phyloP scores from a whole-genome alignment of 2,113 vertebrate species.

The Rhegmatorhina hoffmannsi region DNA sequence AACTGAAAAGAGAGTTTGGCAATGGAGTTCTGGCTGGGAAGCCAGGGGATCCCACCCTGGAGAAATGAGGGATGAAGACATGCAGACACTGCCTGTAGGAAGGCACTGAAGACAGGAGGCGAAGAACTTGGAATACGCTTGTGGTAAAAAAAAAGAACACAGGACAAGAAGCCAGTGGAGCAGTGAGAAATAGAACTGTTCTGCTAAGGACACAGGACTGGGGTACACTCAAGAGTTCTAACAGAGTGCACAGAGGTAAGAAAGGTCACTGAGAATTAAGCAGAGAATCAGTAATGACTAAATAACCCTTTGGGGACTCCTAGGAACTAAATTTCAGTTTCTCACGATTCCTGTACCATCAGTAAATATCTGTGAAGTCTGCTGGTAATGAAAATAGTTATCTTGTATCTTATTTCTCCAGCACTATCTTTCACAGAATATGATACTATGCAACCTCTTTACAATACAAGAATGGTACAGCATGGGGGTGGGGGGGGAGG shows the following conservation, averaged over 20 bases:
- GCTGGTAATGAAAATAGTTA: not conserved
- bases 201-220: not conserved
- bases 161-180: not conserved
- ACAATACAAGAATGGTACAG: not conserved
- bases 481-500: fast-evolving
- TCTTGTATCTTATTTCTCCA: not conserved
- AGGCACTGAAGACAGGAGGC: not conserved
- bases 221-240: not conserved
- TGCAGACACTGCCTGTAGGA: not conserved
- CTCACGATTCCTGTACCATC: not conserved
- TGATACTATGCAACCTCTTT: not conserved
- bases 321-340: not conserved
- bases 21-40: not conserved
- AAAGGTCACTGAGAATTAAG: not conserved
- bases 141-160: not conserved
- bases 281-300: not conserved
- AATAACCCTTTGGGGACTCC: not conserved
- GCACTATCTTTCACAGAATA: not conserved
- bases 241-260: not conserved
- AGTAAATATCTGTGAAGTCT: not conserved
- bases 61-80: not conserved
- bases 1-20: not conserved
- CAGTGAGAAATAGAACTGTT: not conserved
- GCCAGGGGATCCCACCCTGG: not conserved
- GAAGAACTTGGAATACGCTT: not conserved